Conservation (phyloP, 2,797 vertebrate genomes). For the Crypturellus tataupa region DNA sequence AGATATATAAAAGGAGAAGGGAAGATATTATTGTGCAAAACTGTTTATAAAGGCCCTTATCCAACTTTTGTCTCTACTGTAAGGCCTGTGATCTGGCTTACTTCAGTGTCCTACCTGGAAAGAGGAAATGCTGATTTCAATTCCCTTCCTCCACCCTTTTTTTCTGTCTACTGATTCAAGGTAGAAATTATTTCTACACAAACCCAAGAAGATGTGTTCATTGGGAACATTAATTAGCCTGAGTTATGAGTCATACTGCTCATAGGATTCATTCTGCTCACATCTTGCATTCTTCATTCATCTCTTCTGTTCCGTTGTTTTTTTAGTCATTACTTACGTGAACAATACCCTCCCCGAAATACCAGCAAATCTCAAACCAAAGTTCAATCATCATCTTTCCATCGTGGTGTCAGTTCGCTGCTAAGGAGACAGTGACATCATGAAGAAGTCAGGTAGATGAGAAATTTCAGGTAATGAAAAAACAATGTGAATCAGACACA, state of each 20-base stretch:
- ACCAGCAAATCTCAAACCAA: not conserved
- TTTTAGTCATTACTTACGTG: not conserved
- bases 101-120: not conserved
- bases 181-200: not conserved
- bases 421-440: slow-evolving; percentile 1
- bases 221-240: fast-evolving
- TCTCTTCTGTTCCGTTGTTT: not conserved
- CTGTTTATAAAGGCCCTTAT: not conserved
- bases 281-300: fast-evolving
- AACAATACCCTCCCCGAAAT: not conserved
- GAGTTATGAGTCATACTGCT: fast-evolving
- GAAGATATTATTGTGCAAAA: not conserved
- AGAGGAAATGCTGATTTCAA: not conserved
- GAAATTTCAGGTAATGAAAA: not conserved
- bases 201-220: not conserved
- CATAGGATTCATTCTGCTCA: fast-evolving
- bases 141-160: not conserved
- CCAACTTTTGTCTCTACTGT: not conserved
- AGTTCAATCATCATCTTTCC: not conserved
- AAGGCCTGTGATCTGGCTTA: not conserved
- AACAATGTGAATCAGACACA: not conserved
- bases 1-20: not conserved
- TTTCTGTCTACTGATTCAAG: no score
- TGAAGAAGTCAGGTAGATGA: not conserved
- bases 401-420: not conserved